These are phyloP conservation scores for Peromyscus attwateri DNA, from an alignment of 2,797 vertebrate genomes.

Conservation along the genomic window DNA sequence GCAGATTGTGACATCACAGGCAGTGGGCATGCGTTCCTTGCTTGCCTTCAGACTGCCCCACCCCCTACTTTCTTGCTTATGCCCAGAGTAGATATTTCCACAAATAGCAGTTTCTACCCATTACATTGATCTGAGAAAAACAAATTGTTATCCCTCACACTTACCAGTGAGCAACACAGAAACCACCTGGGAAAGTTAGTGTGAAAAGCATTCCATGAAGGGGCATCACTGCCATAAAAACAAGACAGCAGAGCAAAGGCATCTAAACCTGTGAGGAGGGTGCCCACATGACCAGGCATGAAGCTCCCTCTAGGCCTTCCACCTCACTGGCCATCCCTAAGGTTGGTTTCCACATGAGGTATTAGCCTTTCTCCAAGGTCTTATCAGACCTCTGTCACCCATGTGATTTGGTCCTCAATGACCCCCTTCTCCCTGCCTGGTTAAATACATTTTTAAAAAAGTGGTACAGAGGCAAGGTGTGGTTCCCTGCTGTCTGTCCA, in stretches of 20 bases:
- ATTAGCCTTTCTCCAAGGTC: neutral
- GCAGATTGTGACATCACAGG: neutral
- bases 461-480: too few relatives aligned
- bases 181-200: neutral
- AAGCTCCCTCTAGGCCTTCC: neutral
- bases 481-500: neutral
- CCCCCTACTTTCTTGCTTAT: neutral
- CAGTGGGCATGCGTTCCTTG: neutral
- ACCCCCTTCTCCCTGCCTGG: neutral
- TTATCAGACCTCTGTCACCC: neutral
- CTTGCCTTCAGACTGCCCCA: neutral
- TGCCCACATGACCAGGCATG: neutral
- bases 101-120: neutral
- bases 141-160: neutral
- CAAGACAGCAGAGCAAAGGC: neutral
- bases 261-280: too few relatives aligned
- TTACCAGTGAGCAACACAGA: neutral
- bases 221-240: neutral
- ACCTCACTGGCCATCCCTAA: neutral
- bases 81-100: neutral
- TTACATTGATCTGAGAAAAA: neutral
- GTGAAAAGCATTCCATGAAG: neutral
- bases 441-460: neutral
- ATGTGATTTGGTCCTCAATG: neutral
- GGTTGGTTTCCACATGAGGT: neutral